Evolutionary conservation across 2,113 vertebrate genomes (phyloP), one percentile per base, ranked within the genome.

Genomic region (Anser cygnoides): DNA sequence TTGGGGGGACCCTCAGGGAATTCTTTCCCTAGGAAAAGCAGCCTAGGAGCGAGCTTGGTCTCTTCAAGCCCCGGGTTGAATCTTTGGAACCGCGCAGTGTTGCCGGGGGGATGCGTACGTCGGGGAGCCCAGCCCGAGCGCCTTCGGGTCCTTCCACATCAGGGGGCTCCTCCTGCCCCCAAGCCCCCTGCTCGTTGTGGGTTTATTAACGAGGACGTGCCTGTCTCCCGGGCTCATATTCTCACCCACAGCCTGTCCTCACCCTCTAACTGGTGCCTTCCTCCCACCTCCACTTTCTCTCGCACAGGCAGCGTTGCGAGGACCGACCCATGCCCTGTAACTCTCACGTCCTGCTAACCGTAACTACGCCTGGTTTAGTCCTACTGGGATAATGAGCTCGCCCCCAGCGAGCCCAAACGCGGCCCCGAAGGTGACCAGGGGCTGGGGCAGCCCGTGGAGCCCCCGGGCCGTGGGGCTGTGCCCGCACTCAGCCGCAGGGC

Each of bases 331-430:
- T 1, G 1, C 10, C 5, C 9, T 10, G 1, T 2, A 29, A 44
- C 25, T 35, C 62, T 0, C 0, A 6, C 37, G 4, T 9, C 39
- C 52, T 8, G 4, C 62, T 6, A 33, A 3, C 77, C 28, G 0
- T 8, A 13, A 16, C 28, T 6, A 22, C 25, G 2, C 15, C 1
- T 1, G 33, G 19, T n/a, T 46, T 3, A 26, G 50, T 2, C 11
- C 8, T 9, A 3, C 39, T 41, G 3, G 63, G 4, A 52, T 4
- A 58, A 37, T 46, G 2, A 57, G 52, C 33, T 37, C 1, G 33
- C 41, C 14, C 2, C 41, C 63, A 2, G 22, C 10, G 23, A 43
- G 49, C 39, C 62, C 18, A 5, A 67, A 17, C 10, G 1, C 2
- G 6, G 14, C 39, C 26, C 8, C 1, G 21, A 50, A 28, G 20